phyloP scores from a whole-genome alignment of 2,797 vertebrate genomes.

The Triplophysa yarkandensis region DNA sequence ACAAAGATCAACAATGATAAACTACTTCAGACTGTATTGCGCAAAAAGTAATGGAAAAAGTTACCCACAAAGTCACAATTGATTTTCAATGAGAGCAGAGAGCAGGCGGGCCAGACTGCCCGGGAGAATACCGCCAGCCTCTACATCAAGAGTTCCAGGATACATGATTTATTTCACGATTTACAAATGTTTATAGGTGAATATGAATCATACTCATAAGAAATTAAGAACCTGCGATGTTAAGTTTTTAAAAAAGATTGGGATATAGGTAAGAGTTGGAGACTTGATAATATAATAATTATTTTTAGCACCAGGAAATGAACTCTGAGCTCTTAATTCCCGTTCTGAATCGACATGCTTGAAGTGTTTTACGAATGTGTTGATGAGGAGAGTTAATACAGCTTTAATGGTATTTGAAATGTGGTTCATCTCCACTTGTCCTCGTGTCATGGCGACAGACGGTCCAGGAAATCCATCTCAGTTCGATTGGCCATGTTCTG shows the following conservation, averaged over 20 bases:
- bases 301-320: neutral
- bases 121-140: neutral
- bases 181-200: neutral
- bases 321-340: constrained; percentile 5
- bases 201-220: too few species aligned
- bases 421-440: constrained; percentile 32
- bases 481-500: constrained; percentile 6
- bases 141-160: neutral
- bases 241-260: neutral
- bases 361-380: constrained; percentile 10
- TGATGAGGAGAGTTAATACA: constrained; percentile 38
- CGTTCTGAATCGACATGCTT: constrained; percentile 22
- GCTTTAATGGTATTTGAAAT: constrained; percentile 47
- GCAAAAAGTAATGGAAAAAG: neutral
- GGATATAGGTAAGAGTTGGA: too few species aligned
- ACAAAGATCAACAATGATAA: neutral
- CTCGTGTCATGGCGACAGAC: constrained; percentile 47
- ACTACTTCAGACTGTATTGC: neutral
- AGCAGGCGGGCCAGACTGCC: neutral
- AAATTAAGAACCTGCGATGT: neutral
- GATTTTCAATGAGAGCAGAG: constrained; percentile 7
- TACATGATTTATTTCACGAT: neutral
- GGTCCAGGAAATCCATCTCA: constrained; percentile 40
- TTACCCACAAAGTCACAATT: constrained; percentile 13
- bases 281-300: too few species aligned